These are phyloP conservation scores for Empidonax alnorum DNA, from an alignment of 2,113 vertebrate genomes.

Conservation along the genomic window DNA sequence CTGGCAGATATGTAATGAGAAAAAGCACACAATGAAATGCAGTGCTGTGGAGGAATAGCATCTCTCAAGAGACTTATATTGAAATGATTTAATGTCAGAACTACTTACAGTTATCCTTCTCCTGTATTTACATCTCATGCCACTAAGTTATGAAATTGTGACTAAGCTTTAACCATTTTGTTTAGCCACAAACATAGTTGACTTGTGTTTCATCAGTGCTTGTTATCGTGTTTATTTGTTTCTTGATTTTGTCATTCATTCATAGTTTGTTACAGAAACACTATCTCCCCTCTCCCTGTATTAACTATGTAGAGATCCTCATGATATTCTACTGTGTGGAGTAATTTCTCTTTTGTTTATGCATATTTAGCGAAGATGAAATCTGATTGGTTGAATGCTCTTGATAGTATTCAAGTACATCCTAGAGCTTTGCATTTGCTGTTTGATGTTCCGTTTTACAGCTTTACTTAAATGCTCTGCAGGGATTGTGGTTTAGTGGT, in stretches of 20 bases:
- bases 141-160: background rate
- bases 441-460: conserved; percentile 62
- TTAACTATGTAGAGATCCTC: background rate
- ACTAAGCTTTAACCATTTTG: background rate
- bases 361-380: background rate
- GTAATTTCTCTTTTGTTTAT: background rate
- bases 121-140: background rate
- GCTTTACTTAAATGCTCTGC: conserved; percentile 61
- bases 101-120: background rate
- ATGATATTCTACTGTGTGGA: background rate
- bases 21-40: background rate
- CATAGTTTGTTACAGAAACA: background rate
- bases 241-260: background rate
- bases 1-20: background rate
- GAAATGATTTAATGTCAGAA: background rate
- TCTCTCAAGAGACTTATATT: background rate
- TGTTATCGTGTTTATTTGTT: background rate
- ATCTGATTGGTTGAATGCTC: background rate
- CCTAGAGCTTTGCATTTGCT: conserved; percentile 14
- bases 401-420: background rate
- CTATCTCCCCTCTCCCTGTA: background rate
- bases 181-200: background rate
- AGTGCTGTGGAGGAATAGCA: background rate
- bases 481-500: conserved; percentile 58
- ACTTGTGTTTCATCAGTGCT: background rate